These are phyloP conservation scores for Temnothorax rugatulus DNA, from an alignment of 2,888 invertebrate genomes.

Conservation along the genomic window DNA sequence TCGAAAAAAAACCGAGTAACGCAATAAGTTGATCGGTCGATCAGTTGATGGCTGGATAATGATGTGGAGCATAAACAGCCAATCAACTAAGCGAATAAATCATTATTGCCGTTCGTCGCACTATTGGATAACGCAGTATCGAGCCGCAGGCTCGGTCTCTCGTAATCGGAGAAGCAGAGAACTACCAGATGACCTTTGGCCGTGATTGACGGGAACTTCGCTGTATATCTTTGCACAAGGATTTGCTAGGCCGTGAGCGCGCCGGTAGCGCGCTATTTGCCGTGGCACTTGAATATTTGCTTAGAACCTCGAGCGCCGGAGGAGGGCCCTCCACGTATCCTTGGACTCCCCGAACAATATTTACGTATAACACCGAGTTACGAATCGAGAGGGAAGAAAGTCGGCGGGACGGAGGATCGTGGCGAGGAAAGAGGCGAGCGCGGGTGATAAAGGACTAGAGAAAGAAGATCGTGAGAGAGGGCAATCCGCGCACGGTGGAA, in stretches of 20 bases:
- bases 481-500: conserved; percentile 54
- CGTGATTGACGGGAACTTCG: conserved; percentile 64
- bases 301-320: conserved; percentile 72
- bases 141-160: conserved; percentile 7
- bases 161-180: conserved; percentile 43
- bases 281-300: conserved; percentile 74
- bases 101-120: conserved; percentile 17
- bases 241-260: conserved; percentile 60
- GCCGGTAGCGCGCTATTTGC: conserved; percentile 74
- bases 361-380: conserved; percentile 77
- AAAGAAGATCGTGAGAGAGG: conserved; percentile 71
- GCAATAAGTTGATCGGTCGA: neutral
- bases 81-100: conserved; percentile 30
- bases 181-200: conserved; percentile 66
- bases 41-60: conserved; percentile 17
- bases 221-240: conserved; percentile 58
- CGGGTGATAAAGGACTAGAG: conserved; percentile 62
- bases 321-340: conserved; percentile 74
- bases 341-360: conserved; percentile 78
- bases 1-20: neutral
- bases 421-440: conserved; percentile 38
- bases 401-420: conserved; percentile 26
- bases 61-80: neutral
- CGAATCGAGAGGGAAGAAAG: conserved; percentile 64
- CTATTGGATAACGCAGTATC: conserved; percentile 6